Evolutionary conservation across 1,140 invertebrate genomes (phyloP), one percentile per base, ranked within the genome.

Genomic region (Ceratosolen fusciceps): DNA sequence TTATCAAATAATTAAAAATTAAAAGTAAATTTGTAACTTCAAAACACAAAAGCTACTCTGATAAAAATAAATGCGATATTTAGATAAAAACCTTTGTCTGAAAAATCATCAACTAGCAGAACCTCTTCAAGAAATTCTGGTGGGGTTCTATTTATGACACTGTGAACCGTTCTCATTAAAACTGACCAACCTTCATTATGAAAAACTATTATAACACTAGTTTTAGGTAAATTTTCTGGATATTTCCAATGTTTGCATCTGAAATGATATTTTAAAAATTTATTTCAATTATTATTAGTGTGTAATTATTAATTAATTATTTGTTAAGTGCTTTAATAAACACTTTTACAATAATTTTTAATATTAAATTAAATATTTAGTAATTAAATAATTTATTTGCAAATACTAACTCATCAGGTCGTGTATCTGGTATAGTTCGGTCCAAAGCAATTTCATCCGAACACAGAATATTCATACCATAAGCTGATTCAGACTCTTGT

Each of bases 121-220:
- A 99, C 93, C 93, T 99, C 98, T 87, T 99, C 94, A 1, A 99
- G 91, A 82, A 98, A 92, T 85, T 98, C 92, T 8, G 95, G 93
- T 0, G 98, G 98, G 0, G 97, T 96, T 76, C 97, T 93, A 84
- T 99, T 96, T 31, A 99, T 94, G 8, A 99, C 96, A 82, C 96
- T 96, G 87, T 99, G 98, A 0, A 99, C 97, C n/a, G 98, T 99
- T 82, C 98, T 91, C 91, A 99, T 92, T 19, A 99, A 91, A 2
- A 98, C 97, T 0, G 96, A 96, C 93, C 96, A 99, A 2, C 98
- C 98, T 91, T 99, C 98, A 89, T 99, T 99, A 87, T 99, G 98
- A 88, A 99, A 99, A 16, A 99, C 98, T 80, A 99, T 95, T 81
- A 99, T 98, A 0, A 99, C 97, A 87, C 96, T 97, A 5, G 98